A percentile compares a stretch with the other conserved stretches of the same genome.
Conservation (phyloP, 2,888 invertebrate genomes). For the Ernsta delagoae region DNA sequence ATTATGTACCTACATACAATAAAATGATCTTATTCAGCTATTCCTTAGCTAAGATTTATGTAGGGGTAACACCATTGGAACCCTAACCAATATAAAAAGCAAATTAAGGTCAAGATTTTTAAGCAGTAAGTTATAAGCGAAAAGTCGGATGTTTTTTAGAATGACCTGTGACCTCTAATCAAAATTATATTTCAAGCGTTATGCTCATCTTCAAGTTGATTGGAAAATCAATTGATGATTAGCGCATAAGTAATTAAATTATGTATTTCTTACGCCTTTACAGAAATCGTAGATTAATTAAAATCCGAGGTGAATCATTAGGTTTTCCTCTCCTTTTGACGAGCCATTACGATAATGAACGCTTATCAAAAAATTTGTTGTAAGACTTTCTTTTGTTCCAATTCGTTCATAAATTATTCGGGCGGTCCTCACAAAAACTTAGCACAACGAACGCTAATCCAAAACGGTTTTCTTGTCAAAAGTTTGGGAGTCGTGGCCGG, state of each 20-base stretch:
- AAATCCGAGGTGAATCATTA: not conserved
- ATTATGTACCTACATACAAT: too few species aligned
- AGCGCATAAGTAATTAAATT: not conserved
- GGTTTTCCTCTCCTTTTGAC: not conserved
- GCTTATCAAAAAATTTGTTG: slow-evolving; percentile 16
- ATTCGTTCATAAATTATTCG: slow-evolving; percentile 18
- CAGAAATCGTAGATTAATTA: not conserved
- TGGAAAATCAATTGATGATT: too few species aligned
- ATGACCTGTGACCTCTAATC: too few species aligned
- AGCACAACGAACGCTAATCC: slow-evolving; percentile 61
- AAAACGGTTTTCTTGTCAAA: slow-evolving; percentile 68
- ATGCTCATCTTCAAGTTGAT: too few species aligned
- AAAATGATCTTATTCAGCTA: too few species aligned
- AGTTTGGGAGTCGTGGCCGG: slow-evolving; percentile 65
- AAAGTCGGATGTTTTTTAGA: too few species aligned
- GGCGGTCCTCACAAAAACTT: slow-evolving; percentile 32
- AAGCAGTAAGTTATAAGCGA: too few species aligned
- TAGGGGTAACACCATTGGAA: too few species aligned
- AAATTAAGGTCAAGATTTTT: too few species aligned
- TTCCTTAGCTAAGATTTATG: too few species aligned
- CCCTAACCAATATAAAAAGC: too few species aligned
- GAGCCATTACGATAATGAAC: slow-evolving; percentile 11
- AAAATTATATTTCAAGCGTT: too few species aligned
- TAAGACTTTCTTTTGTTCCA: not conserved
- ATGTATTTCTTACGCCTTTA: not conserved